Evolutionary conservation across 2,888 invertebrate species (phyloP), one percentile per base, ranked within the genome.

Genomic region (Ernsta delagoae): DNA sequence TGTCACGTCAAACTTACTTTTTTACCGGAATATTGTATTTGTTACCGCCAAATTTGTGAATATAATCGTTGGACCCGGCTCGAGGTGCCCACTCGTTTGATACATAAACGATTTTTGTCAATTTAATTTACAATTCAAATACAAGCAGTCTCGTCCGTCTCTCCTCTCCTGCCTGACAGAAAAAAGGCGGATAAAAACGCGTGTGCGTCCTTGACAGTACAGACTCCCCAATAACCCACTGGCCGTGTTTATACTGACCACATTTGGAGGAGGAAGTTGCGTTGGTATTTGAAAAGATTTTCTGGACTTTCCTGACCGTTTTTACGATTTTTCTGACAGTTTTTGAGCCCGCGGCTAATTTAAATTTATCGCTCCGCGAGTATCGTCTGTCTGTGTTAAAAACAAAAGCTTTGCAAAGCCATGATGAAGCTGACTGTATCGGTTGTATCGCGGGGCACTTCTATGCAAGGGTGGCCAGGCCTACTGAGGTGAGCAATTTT

Each of bases 41-140:
- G 77, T 74, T 76, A 72, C 75, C 69, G 73, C 60, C 73, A 70
- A 79, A 87, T 89, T 85, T 89, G 88, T 85, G 76, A 89, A 87
- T 87, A 86, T 85, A 89, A 89, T 87, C 74, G 73, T 73, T 60
- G 71, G 71, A 72, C 73, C 75, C 76, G 74, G 57, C 73, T 70
- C 77, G 75, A 73, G 74, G 75, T 79, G 73, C 73, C 75, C 74
- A 73, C 72, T 72, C 43, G 43, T 77, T 75, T 80, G 81, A 86
- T 88, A 83, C 84, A 88, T 88, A 86, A 79, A 77, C 79, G 83
- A 88, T 90, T 88, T 89, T 86, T 71, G 83, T 81, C 82, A 84
- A 83, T 81, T 82, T 75, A 71, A 74, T 89, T 89, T 87, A 82
- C 85, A 90, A 91, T 86, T 91, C 83, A 85, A 85, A 89, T 88